These are phyloP conservation scores for Plecotus auritus DNA, from an alignment of 2,113 vertebrate species.

Conservation along the genomic window DNA sequence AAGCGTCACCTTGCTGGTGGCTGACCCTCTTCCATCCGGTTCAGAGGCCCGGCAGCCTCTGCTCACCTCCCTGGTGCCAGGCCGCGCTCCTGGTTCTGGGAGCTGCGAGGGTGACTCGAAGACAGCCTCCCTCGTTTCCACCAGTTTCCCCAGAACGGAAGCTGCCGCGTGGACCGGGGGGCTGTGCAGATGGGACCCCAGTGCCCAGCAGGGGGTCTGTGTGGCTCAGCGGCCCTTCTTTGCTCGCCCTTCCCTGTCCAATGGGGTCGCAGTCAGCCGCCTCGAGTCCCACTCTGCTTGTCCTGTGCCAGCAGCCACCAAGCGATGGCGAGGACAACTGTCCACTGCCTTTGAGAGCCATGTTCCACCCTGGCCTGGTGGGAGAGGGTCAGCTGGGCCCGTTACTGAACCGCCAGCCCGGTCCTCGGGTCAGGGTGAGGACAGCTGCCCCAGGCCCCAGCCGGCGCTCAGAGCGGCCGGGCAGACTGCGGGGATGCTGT, in stretches of 20 bases:
- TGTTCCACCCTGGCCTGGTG: fast-evolving
- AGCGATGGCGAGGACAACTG: fast-evolving
- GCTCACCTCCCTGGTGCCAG: fast-evolving
- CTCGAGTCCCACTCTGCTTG: background rate
- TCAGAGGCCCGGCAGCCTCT: too few relatives aligned
- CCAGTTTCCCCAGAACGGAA: background rate
- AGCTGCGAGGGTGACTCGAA: too few relatives aligned
- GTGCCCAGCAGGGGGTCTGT: background rate
- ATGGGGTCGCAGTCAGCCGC: fast-evolving
- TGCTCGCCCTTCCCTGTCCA: fast-evolving
- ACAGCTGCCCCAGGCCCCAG: background rate
- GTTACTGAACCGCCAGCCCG: fast-evolving
- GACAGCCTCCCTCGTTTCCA: background rate
- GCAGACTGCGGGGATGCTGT: background rate
- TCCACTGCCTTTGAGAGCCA: background rate
- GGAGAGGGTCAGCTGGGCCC: background rate
- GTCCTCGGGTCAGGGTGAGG: background rate
- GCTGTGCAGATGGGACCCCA: background rate
- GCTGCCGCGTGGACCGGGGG: background rate
- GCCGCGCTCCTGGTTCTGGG: background rate
- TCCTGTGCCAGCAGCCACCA: background rate
- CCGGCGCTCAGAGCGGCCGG: fast-evolving
- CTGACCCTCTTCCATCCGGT: fast-evolving
- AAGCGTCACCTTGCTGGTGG: background rate
- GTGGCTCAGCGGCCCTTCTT: background rate